Base-by-base conservation (phyloP, 2,113 vertebrate genomes). In the Sinocyclocheilus rhinocerous region DNA sequence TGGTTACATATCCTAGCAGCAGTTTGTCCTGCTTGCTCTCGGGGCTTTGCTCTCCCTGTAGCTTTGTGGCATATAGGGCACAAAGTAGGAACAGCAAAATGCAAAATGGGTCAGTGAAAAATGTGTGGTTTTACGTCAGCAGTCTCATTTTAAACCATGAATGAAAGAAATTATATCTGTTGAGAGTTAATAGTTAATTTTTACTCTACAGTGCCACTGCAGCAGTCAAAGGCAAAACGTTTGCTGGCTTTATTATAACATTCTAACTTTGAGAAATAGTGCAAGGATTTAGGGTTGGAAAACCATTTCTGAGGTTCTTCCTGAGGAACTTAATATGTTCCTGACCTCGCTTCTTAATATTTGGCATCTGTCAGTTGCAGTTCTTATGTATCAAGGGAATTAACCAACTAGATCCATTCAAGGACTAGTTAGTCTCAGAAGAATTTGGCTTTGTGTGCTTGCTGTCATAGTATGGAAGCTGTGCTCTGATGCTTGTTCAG, bases 1-100 rank as follows among this genome's bases (percentile, higher is more conserved):
- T 16, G 61, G 69, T 84, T 84, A 77, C 81, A 76, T 63, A 69
- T 65, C 55, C 57, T 33, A 84, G 26, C 73, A 84, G 83, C 76
- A 84, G 75, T 52, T 84, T 75, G 20, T 85, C 22, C 12, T 86
- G 26, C 61, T 82, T 61, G 33, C 67, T 83, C 33, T 10, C 24
- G 63, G 22, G 59, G 26, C 42, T 59, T 45, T 90, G 81, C 82
- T 55, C 4, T 77, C 84, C 84, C 59, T n/a, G 50, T 73, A 73
- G 69, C 52, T 75, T 67, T 73, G 65, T 83, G 65, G 24, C 4
- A 1, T 18, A 39, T 7, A 29, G 45, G 18, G 20, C 55, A 13
- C 12, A 39, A 61, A 80, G 81, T 9, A 50, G 81, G 2, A 16
- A 39, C 26, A 0, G 11, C 1, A 4, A 59, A 59, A 70, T 42